Base-by-base conservation (phyloP, 2,113 vertebrate species). In the Pipra filicauda region DNA sequence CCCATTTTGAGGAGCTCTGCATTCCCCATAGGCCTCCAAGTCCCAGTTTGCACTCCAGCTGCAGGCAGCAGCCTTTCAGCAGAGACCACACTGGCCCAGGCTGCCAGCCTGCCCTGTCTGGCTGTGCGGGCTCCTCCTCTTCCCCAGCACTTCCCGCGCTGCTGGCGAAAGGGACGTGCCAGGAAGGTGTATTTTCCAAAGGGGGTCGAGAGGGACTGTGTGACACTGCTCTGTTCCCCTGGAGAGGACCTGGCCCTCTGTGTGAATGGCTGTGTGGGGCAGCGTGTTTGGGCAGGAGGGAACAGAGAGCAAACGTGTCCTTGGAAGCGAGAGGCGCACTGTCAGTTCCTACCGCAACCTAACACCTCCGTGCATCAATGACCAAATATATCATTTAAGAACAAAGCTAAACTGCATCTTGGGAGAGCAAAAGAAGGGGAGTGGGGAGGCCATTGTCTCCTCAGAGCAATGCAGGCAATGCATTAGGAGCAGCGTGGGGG, bases 1-100 rank as follows among this genome's bases (percentile, higher is more conserved):
- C 15, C 31, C 24, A 10, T 48, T 43, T n/a, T 61, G 84, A 64
- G 79, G 79, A 85, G 54, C 79, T 78, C 59, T 69, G 28, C 6
- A 0, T 70, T 89, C 62, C 27, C 89, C 7, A 0, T 30, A 55
- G 30, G 58, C 39, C 61, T 11, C 15, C n/a, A 57, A 30, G 58
- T 46, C 33, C 43, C 65, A 7, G 57, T 55, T 21, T 58, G 51
- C 46, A 17, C 71, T 65, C 82, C 4, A 12, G 74, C 76, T 88
- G 46, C 33, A 9, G 62, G 51, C 52, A 28, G 41, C 51, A 91
- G 78, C 70, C 30, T 14, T 62, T 37, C 55, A 19, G 43, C 77
- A 28, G n/a, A 30, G 27, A 7, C 43, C 1, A 0, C 0, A 1
- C 58, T 14, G 44, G 39, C 52, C 35, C 1, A 3, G 26, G 48